phyloP scores from a whole-genome alignment of 2,113 vertebrate species.

The Lycaon pictus region DNA sequence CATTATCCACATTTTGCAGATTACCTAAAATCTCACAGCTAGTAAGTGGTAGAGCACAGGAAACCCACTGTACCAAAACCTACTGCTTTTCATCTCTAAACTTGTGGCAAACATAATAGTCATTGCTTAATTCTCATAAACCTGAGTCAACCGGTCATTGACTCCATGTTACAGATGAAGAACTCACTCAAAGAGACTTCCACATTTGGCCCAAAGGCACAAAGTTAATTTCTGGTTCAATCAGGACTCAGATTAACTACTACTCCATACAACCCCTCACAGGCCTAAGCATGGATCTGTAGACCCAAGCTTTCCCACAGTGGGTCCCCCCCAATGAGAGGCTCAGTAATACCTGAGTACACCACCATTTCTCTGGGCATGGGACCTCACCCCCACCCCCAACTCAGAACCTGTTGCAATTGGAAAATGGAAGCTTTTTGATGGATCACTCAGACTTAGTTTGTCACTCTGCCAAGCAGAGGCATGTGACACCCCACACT shows the following conservation, averaged over 20 bases:
- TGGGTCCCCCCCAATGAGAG: too few species aligned
- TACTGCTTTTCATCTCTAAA: neutral
- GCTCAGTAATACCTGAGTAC: neutral
- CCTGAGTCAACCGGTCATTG: neutral
- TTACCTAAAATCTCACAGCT: neutral
- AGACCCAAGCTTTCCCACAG: neutral
- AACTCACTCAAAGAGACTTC: neutral
- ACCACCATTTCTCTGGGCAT: too few species aligned
- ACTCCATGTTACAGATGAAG: neutral
- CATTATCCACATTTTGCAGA: neutral
- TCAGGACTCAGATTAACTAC: neutral
- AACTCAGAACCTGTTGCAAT: too few species aligned
- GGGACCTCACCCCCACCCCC: neutral
- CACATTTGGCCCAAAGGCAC: neutral
- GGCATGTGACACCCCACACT: too few species aligned
- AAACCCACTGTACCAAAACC: neutral
- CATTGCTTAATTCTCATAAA: neutral
- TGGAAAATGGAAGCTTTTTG: neutral
- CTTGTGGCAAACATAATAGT: neutral
- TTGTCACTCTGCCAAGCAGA: fast-evolving
- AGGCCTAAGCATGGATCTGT: neutral
- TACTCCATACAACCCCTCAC: neutral
- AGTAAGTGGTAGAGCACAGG: neutral
- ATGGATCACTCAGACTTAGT: neutral
- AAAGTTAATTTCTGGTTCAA: neutral